phyloP scores from a whole-genome alignment of 2,797 vertebrate species.

The Cephalopachus bancanus region DNA sequence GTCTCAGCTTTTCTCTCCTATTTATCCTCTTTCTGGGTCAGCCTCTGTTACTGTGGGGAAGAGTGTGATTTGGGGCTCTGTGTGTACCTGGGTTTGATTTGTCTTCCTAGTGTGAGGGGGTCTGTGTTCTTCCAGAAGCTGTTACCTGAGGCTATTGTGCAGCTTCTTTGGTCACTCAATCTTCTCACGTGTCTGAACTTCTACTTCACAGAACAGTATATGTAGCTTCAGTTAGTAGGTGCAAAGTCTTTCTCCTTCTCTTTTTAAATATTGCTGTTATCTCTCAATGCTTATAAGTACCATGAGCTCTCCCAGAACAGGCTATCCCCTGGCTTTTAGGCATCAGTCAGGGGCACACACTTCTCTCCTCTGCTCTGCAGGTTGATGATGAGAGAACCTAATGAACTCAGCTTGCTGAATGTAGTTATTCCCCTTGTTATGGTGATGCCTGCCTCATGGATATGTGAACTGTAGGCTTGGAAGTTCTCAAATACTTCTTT shows the following conservation, averaged over 20 bases:
- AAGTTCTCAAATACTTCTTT: background rate
- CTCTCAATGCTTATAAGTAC: fast-evolving
- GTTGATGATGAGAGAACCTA: background rate
- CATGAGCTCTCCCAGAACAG: background rate
- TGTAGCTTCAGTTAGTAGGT: background rate
- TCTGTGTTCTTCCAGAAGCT: background rate
- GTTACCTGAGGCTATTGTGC: background rate
- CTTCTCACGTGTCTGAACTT: background rate
- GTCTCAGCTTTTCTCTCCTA: background rate
- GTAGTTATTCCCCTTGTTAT: background rate
- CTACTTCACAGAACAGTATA: background rate
- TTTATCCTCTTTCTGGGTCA: background rate
- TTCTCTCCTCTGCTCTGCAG: background rate
- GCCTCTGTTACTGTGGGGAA: background rate
- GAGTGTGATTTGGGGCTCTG: background rate
- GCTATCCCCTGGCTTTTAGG: background rate
- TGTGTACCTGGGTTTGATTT: background rate
- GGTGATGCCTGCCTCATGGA: too few relatives aligned
- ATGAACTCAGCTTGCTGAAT: background rate
- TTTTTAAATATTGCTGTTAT: background rate
- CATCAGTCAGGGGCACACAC: background rate
- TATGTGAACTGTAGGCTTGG: background rate
- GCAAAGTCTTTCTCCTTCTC: background rate
- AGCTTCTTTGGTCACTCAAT: background rate
- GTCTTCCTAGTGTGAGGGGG: background rate